Percentiles rank a stretch among this genome's conserved stretches.
phyloP scores from a whole-genome alignment of 2,888 invertebrate genomes.

The Torymus auratus region DNA sequence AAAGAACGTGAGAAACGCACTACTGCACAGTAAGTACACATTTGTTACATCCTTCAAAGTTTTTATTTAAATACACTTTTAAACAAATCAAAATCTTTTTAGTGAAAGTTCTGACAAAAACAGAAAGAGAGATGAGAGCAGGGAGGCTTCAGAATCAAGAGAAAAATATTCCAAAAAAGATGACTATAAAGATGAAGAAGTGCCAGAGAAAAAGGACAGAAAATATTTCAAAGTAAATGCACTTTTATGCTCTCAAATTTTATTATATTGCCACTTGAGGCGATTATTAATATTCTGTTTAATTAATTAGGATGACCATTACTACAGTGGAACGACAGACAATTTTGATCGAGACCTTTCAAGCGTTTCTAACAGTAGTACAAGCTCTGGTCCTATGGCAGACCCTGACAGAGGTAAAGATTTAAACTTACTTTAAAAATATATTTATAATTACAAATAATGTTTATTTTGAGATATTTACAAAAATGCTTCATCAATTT shows the following conservation, averaged over 20 bases:
- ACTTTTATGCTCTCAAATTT: conserved; percentile 69
- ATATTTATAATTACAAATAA: conserved; percentile 26
- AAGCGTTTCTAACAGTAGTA: conserved; percentile 77
- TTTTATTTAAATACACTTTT: not conserved
- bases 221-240: conserved; percentile 80
- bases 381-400: conserved; percentile 74
- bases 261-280: conserved; percentile 66
- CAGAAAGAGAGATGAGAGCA: conserved; percentile 75
- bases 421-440: conserved; percentile 27
- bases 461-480: conserved; percentile 28
- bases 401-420: conserved; percentile 78
- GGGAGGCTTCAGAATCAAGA: conserved; percentile 75
- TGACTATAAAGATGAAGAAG: conserved; percentile 78
- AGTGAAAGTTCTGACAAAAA: conserved; percentile 69
- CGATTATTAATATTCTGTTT: conserved; percentile 63
- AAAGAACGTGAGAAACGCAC: conserved; percentile 73
- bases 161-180: conserved; percentile 79
- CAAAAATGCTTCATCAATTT: conserved; percentile 60
- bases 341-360: conserved; percentile 80
- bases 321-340: conserved; percentile 76
- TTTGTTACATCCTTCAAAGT: not conserved
- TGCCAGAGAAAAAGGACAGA: conserved; percentile 79
- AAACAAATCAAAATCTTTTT: conserved; percentile 57
- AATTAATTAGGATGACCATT: conserved; percentile 78
- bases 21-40: conserved; percentile 68